phyloP scores from a whole-genome alignment of 2,888 invertebrate genomes.

The Maniola hyperantus region DNA sequence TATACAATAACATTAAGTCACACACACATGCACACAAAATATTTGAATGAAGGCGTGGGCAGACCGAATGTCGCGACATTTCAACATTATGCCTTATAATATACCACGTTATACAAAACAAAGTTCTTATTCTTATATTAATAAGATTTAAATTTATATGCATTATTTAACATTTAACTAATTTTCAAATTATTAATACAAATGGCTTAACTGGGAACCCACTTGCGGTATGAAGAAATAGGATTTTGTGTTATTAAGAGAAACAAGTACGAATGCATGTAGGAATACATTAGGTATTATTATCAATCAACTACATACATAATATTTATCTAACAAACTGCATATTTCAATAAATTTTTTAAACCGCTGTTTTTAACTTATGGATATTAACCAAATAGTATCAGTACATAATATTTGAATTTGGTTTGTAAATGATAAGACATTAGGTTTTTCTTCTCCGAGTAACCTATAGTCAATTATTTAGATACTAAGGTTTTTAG shows the following conservation, averaged over 20 bases:
- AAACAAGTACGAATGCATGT: constrained; percentile 14
- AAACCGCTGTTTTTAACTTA: constrained; percentile 4
- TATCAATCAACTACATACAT: constrained; percentile 8
- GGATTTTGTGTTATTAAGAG: constrained; percentile 21
- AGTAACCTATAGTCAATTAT: no score
- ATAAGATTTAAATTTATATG: constrained; percentile 31
- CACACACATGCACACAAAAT: constrained; percentile 51
- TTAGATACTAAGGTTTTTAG: no score
- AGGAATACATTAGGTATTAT: neutral
- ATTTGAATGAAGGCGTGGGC: constrained; percentile 68
- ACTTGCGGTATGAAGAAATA: constrained; percentile 23
- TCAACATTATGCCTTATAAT: constrained; percentile 56
- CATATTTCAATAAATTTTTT: constrained; percentile 2
- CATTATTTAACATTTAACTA: constrained; percentile 28
- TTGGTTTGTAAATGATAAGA: neutral
- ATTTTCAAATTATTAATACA: constrained; percentile 38
- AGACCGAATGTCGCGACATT: constrained; percentile 69
- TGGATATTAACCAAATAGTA: neutral
- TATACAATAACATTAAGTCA: constrained; percentile 23
- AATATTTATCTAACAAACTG: neutral
- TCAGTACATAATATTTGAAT: neutral
- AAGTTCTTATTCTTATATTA: neutral
- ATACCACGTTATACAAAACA: constrained; percentile 23
- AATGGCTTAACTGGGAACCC: constrained; percentile 32
- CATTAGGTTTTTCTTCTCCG: no score